A percentile compares a stretch with the other conserved stretches of the same genome.
Evolutionary conservation across 2,888 invertebrate genomes (phyloP).

Genomic region (Sipunculus nudus): DNA sequence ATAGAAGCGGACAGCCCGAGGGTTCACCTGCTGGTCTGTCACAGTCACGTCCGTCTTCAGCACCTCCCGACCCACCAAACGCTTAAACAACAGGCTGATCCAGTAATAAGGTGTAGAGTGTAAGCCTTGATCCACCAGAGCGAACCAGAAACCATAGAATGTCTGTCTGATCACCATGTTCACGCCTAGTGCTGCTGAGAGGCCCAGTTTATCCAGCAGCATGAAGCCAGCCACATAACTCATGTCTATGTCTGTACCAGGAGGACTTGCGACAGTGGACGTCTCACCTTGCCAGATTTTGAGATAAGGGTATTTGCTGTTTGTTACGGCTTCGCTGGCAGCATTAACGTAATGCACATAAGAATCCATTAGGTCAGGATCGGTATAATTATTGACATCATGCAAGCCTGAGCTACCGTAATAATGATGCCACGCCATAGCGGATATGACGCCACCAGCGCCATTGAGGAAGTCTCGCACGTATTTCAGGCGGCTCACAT

Average conservation of each 20-base stretch:
- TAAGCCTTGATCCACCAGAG: constrained; percentile 71
- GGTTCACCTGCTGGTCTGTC: constrained; percentile 63
- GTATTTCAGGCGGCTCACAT: background rate
- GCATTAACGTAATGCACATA: constrained; percentile 71
- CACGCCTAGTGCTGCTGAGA: constrained; percentile 75
- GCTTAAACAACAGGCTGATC: constrained; percentile 80
- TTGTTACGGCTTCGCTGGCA: constrained; percentile 61
- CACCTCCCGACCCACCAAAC: constrained; percentile 77
- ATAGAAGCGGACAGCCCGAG: constrained; percentile 71
- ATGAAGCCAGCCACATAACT: constrained; percentile 75
- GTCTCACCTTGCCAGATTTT: constrained; percentile 74
- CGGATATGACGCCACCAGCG: constrained; percentile 71
- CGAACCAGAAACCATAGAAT: constrained; percentile 76
- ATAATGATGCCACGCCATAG: constrained; percentile 77
- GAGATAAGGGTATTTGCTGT: constrained; percentile 55
- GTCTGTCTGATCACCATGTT: constrained; percentile 79
- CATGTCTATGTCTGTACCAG: constrained; percentile 76
- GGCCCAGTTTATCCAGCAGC: constrained; percentile 80
- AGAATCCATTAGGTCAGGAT: constrained; percentile 73
- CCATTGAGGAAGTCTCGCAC: no score
- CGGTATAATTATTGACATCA: constrained; percentile 72
- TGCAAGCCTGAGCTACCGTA: constrained; percentile 72
- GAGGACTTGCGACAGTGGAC: constrained; percentile 79
- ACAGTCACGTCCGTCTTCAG: constrained; percentile 54
- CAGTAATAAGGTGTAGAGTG: constrained; percentile 73